Conservation (phyloP, 2,888 invertebrate species). For the Sarcophaga carnaria region DNA sequence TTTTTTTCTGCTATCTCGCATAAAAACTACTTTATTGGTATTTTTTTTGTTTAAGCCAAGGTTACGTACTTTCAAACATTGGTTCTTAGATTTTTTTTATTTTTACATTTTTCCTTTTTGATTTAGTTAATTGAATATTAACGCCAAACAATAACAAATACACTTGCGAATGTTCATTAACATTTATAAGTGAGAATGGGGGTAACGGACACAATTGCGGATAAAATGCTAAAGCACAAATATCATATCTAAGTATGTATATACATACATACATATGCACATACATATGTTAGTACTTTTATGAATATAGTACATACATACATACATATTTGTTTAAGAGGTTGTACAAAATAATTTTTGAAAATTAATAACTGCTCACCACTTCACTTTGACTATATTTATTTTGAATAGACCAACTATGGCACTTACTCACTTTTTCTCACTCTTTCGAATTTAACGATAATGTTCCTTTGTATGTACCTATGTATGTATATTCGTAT, state of each 20-base stretch:
- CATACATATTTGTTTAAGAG: constrained; percentile 5
- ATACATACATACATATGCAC: neutral
- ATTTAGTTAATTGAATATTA: constrained; percentile 60
- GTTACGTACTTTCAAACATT: constrained; percentile 66
- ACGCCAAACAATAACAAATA: constrained; percentile 50
- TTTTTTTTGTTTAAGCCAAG: constrained; percentile 60
- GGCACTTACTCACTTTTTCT: neutral
- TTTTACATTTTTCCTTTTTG: neutral
- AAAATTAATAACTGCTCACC: neutral
- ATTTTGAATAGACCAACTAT: constrained; percentile 5
- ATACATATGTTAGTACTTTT: neutral
- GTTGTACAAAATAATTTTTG: neutral
- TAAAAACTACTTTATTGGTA: neutral
- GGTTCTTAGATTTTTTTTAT: constrained; percentile 50
- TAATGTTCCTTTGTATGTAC: neutral
- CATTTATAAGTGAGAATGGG: neutral
- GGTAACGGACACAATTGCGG: constrained; percentile 32
- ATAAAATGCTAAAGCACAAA: neutral
- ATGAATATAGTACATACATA: neutral
- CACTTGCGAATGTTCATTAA: neutral
- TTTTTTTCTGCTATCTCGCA: neutral
- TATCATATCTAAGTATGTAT: neutral
- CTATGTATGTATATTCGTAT: neutral
- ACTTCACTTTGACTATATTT: neutral
- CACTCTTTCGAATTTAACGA: neutral